A percentile compares a stretch with the other conserved stretches of the same genome.
Conservation (phyloP, 2,113 vertebrate genomes). For the Canis aureus region DNA sequence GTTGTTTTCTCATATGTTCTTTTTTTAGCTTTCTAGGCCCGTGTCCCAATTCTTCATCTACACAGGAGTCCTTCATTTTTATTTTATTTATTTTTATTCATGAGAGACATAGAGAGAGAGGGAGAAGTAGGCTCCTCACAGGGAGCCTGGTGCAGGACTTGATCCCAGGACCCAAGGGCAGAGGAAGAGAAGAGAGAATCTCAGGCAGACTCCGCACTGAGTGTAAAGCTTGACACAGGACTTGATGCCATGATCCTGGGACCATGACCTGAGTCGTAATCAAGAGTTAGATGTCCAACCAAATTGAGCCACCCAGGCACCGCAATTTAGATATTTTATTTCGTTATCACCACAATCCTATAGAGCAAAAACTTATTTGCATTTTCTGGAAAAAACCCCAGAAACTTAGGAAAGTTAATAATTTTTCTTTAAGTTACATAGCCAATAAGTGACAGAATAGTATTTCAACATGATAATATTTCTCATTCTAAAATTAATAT, state of each 20-base stretch:
- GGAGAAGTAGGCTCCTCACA: background rate
- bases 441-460: background rate
- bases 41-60: background rate
- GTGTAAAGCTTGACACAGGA: rapidly evolving
- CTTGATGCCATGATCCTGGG: background rate
- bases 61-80: background rate
- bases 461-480: background rate
- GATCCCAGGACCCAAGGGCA: background rate
- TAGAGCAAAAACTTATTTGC: background rate
- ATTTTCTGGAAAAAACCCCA: background rate
- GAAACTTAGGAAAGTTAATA: background rate
- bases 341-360: background rate
- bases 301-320: background rate
- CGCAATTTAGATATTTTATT: background rate
- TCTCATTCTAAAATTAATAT: background rate
- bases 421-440: background rate
- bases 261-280: background rate
- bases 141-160: no score
- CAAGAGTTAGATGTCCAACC: background rate
- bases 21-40: background rate
- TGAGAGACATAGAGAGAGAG: background rate
- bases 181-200: background rate
- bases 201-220: background rate
- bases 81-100: background rate
- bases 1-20: background rate